Evolutionary conservation across 64 coral and sea anemone genomes (phyloP).

Genomic region (Orbicella faveolata): DNA sequence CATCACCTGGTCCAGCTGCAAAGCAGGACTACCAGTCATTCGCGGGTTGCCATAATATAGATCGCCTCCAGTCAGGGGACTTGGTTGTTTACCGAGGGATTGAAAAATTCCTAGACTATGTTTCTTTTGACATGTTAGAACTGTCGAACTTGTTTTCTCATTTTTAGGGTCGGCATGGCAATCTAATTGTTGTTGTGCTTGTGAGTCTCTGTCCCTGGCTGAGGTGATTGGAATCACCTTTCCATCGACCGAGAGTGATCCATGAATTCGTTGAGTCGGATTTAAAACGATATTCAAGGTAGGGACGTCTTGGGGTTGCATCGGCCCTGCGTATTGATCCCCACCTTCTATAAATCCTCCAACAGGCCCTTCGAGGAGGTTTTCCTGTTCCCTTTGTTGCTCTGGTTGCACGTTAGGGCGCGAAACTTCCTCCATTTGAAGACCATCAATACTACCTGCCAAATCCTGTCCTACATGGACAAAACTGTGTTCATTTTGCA

Average conservation of each 20-base stretch:
- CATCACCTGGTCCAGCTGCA: conserved; percentile 38
- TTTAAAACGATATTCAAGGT: conserved; percentile 34
- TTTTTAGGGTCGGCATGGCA: conserved; percentile 30
- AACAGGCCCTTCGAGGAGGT: not conserved
- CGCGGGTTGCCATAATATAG: not conserved
- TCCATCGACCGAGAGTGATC: conserved; percentile 22
- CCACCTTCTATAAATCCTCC: not conserved
- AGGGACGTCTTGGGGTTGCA: conserved; percentile 12
- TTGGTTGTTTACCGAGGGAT: not conserved
- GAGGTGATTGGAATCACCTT: conserved; percentile 15
- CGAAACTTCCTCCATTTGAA: conserved; percentile 44
- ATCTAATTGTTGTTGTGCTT: conserved; percentile 5
- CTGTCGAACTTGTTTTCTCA: not conserved
- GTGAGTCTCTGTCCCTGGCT: not conserved
- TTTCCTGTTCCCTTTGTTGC: conserved; percentile 18
- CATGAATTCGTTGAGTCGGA: conserved; percentile 9
- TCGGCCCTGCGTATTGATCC: not conserved
- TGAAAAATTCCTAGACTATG: not conserved
- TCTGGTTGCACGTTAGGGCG: conserved; percentile 11
- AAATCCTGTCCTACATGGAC: conserved; percentile 26
- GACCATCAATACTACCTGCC: not conserved
- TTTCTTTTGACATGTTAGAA: conserved; percentile 33
- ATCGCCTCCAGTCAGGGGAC: too few relatives aligned
- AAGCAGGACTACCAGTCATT: not conserved
- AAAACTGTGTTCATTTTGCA: conserved; percentile 1